Conservation (phyloP, 2,113 vertebrate species). For the Leptobrachium leishanense region DNA sequence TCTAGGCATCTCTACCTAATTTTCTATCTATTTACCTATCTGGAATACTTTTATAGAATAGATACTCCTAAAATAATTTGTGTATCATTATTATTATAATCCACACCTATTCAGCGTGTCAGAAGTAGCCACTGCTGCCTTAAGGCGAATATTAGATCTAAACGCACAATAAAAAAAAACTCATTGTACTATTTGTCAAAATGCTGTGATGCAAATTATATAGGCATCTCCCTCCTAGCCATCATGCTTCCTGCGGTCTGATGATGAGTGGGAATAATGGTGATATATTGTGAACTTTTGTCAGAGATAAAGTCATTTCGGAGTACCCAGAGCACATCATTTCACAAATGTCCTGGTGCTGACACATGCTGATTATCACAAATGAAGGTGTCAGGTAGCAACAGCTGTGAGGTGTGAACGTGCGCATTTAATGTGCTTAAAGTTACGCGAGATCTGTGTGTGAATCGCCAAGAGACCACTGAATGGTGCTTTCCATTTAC, state of each 20-base stretch:
- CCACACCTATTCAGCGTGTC: too few relatives aligned
- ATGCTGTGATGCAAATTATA: too few relatives aligned
- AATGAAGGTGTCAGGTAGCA: constrained; percentile 32
- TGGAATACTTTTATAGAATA: too few relatives aligned
- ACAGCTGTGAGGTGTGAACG: constrained; percentile 28
- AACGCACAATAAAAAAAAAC: too few relatives aligned
- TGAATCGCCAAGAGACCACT: not conserved
- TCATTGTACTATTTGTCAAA: too few relatives aligned
- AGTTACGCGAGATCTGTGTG: constrained; percentile 3
- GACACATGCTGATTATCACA: constrained; percentile 64
- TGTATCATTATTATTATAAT: too few relatives aligned
- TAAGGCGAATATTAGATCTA: too few relatives aligned
- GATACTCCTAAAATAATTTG: too few relatives aligned
- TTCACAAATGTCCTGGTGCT: constrained; percentile 50
- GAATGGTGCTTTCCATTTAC: not conserved
- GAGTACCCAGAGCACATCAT: constrained; percentile 61
- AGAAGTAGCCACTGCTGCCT: too few relatives aligned
- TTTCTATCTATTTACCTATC: too few relatives aligned
- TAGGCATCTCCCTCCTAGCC: too few relatives aligned
- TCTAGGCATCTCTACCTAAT: too few relatives aligned
- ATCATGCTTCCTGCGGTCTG: constrained; percentile 29
- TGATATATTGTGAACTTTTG: constrained; percentile 68
- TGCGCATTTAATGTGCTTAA: not conserved
- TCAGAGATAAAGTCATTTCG: constrained; percentile 65
- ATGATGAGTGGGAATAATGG: constrained; percentile 64